Evolutionary conservation across 2,797 vertebrate species (phyloP), one percentile per base, ranked within the genome.

Genomic region (Poecilia gillii): DNA sequence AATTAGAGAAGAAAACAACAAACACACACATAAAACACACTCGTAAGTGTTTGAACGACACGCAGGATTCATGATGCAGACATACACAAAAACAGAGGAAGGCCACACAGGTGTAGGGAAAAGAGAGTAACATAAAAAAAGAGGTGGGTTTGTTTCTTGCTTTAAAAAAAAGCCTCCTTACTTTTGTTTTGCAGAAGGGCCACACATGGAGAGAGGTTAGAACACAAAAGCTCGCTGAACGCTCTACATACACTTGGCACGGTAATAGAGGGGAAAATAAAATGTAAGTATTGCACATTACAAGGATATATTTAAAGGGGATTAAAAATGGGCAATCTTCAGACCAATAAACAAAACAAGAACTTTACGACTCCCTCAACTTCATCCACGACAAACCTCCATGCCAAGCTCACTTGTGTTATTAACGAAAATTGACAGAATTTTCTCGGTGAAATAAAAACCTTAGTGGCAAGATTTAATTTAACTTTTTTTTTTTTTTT

Each of bases 171-270:
- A 83, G 79, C 87, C 79, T 82, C 77, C 85, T 62, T 76, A 85
- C 81, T 78, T 72, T 57, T 55, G 49, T 64, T 79, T 76, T 75
- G 6, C 72, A 74, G 64, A 84, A 83, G 81, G 74, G 81, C 85
- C 77, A 79, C 84, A 87, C 73, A 83, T 74, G 47, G 12, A 84
- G 84, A 84, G 47, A 88, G 81, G 85, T 72, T 59, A 57, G 84
- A 85, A 85, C 53, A 88, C 80, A 91, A 81, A 82, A 77, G 80
- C 77, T 49, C 76, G 82, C 57, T 74, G 87, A 92, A 92, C 74
- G 85, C 81, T 95, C 95, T 94, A 73, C 93, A 88, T 91, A 89
- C 84, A 93, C 92, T 97, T 97, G 97, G 97, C 97, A 97, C 96
- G 4, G 89, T 76, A 85, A 90, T 89, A 78, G 87, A 93, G 25